Percentiles rank a stretch among this genome's conserved stretches.
These are phyloP conservation scores for Echiichthys vipera DNA, from an alignment of 2,797 vertebrate species.

Conservation along the genomic window DNA sequence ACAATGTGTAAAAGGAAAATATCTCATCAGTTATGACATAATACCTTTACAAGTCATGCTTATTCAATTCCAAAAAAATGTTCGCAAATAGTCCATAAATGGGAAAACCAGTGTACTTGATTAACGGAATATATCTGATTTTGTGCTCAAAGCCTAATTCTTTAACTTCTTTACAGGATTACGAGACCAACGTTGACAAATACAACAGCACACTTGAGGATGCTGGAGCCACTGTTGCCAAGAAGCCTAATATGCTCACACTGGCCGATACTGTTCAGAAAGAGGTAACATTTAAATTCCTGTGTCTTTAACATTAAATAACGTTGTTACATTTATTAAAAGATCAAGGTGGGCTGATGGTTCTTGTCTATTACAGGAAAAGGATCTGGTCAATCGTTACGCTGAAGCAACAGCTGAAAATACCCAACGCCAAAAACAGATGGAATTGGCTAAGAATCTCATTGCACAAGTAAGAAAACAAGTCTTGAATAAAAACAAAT, in stretches of 20 bases:
- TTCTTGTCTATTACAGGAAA: slow-evolving; percentile 86
- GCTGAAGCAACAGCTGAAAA: slow-evolving; percentile 87
- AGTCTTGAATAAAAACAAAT: background rate
- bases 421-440: slow-evolving; percentile 88
- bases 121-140: background rate
- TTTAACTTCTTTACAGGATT: slow-evolving; percentile 85
- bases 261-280: slow-evolving; percentile 89
- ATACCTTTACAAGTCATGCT: background rate
- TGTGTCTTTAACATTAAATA: background rate
- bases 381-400: slow-evolving; percentile 86
- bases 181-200: slow-evolving; percentile 88
- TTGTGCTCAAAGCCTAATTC: background rate
- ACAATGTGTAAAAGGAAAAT: background rate
- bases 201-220: slow-evolving; percentile 88
- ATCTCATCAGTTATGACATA: background rate
- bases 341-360: background rate
- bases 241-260: slow-evolving; percentile 77
- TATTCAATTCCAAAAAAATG: background rate
- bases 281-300: slow-evolving; percentile 82
- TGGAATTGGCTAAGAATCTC: slow-evolving; percentile 90
- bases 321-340: background rate
- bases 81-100: background rate
- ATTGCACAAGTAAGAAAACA: slow-evolving; percentile 85
- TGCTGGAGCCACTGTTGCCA: slow-evolving; percentile 67
- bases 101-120: background rate